A percentile compares a stretch with the other conserved stretches of the same genome.
These are phyloP conservation scores for Anguilla marmorata DNA, from an alignment of 2,797 vertebrate species.

Conservation along the genomic window DNA sequence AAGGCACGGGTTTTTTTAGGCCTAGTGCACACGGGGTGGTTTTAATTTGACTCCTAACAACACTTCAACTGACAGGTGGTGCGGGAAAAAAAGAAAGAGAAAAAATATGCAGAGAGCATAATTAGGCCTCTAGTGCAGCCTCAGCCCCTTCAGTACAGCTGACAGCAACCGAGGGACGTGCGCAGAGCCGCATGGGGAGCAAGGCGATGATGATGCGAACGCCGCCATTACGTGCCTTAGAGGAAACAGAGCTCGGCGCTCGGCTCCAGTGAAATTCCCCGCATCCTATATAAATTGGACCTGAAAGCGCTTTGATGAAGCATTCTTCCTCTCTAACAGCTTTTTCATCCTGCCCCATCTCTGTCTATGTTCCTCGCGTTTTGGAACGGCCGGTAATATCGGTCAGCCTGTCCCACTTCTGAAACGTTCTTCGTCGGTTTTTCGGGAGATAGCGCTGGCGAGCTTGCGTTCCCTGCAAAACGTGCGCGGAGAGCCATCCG, in stretches of 20 bases:
- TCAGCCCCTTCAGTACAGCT: neutral
- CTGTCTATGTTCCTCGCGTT: neutral
- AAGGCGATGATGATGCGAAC: neutral
- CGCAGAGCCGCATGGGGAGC: neutral
- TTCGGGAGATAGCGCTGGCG: neutral
- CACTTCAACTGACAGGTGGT: constrained; percentile 6
- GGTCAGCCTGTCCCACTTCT: neutral
- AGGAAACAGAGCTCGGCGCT: neutral
- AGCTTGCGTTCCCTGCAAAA: neutral
- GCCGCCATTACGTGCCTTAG: neutral
- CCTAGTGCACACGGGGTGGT: neutral
- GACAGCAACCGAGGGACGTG: neutral
- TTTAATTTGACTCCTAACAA: neutral
- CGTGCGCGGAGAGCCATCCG: neutral
- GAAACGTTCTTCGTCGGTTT: neutral
- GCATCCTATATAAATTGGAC: neutral
- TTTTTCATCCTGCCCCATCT: neutral
- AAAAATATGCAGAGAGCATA: neutral
- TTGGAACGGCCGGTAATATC: neutral
- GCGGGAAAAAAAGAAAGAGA: neutral
- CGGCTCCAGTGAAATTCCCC: neutral
- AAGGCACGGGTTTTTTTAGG: neutral
- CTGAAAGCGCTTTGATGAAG: constrained; percentile 6
- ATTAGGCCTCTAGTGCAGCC: neutral
- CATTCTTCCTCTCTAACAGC: neutral